Base-by-base conservation (phyloP, 2,888 invertebrate genomes). In the Argynnis bischoffii region DNA sequence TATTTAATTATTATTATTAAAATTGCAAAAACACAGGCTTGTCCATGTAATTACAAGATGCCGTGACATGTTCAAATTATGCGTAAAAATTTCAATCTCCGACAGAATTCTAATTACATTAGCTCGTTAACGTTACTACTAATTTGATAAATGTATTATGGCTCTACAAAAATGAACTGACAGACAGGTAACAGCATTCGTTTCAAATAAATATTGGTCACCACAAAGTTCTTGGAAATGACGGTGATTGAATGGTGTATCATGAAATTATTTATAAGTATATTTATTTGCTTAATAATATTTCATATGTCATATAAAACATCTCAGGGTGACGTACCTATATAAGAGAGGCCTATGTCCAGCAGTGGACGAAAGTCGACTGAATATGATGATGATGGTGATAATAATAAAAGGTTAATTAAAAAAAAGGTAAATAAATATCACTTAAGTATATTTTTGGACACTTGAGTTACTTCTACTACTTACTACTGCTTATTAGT, bases 21-120 rank as follows among this genome's bases (percentile, higher is more conserved):
- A 66, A 66, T 53, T 11, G 5, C n/a, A 55, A 46, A 60, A 66
- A 59, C 60, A 66, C n/a, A 18, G 60, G 60, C 48, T 48, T 18
- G 53, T 64, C 16, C 55, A 16, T 54, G n/a, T 67, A 67, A 78
- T 74, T 77, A 75, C 74, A 72, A 74, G 16, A 66, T 72, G 54
- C 31, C 72, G 69, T 74, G 72, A 73, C 75, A 72, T 63, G 74
- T 70, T 67, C 69, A 71, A 77, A 76, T 76, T 78, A 76, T 73
- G 70, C 75, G 75, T 76, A 73, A 74, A 76, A 73, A 73, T 55
- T 76, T 71, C 73, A 72, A 67, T 64, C 68, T 72, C 73, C 69
- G 61, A 72, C 73, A 72, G 70, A 75, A 76, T 76, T 74, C 73
- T 72, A 63, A 57, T 66, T 66, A 55, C 50, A 50, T 55, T 60